Base-by-base conservation (phyloP, 2,113 vertebrate genomes). In the Agelaius phoeniceus region DNA sequence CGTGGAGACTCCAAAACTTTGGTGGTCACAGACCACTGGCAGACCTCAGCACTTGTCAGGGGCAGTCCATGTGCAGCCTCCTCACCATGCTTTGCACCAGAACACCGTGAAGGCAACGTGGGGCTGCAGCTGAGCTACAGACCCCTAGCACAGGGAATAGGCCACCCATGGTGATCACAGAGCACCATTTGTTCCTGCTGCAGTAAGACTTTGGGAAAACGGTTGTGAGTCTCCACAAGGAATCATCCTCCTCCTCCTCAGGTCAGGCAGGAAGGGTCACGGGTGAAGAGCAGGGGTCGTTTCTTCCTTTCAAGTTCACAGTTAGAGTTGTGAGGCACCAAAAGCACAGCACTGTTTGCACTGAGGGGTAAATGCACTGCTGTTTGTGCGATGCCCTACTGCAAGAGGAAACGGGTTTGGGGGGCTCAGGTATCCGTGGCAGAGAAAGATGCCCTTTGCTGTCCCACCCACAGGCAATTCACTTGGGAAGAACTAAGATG, bases 311-410 rank as follows among this genome's bases (percentile, higher is more conserved):
- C 54, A 80, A 86, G 93, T 94, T 94, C 83, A 89, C 51, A 78
- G 79, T 61, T 87, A 35, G 63, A 77, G 84, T 82, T 78, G 92
- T 54, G 92, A 97, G 90, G 96, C 96, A 96, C 96, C 57, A 1
- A 68, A 78, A 82, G 35, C 83, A 68, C 1, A 75, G 81, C 92
- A 84, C 88, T 85, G 74, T 68, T 82, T 89, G 75, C 52, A 63
- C 6, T 2, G 49, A 52, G 63, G 65, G 49, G 41, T 73, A 59
- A 93, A 87, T n/a, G 87, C 78, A 46, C n/a, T 22, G 68, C 19
- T 69, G 19, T 43, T 81, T 95, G 88, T 89, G 92, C 13, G 28
- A 86, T 13, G 79, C 66, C 9, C 0, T 7, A 21, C 89, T 87
- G 81, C 71, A 37, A 59, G 79, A 74, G 20, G n/a, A 65, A 72